Percentiles rank a stretch among this genome's conserved stretches.
These are phyloP conservation scores for Lagopus muta DNA, from an alignment of 2,113 vertebrate genomes.

Conservation along the genomic window DNA sequence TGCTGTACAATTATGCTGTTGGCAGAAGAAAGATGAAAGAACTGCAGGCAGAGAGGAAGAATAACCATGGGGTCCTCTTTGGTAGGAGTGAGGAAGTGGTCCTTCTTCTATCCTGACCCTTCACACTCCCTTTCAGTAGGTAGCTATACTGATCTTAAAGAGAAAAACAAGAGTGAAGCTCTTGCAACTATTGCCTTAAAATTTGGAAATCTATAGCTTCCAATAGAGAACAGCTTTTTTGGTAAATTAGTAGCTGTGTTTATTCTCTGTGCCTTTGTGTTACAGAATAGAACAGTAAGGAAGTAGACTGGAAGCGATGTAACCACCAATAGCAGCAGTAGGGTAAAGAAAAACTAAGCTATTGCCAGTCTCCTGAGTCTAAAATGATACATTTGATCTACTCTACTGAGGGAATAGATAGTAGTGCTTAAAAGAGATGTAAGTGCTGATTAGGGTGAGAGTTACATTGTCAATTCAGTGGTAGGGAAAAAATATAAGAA, in stretches of 20 bases:
- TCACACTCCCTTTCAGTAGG: neutral
- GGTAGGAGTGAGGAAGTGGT: neutral
- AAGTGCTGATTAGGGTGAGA: neutral
- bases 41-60: neutral
- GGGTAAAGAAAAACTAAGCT: neutral
- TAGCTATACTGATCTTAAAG: neutral
- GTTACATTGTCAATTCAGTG: neutral
- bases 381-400: neutral
- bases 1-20: neutral
- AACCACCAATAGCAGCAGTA: neutral
- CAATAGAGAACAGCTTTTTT: neutral
- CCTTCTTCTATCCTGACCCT: neutral
- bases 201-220: neutral
- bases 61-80: neutral
- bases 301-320: neutral
- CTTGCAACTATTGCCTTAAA: neutral
- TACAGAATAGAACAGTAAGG: accelerated
- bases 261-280: neutral
- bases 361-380: neutral
- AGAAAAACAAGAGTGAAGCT: neutral
- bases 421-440: neutral
- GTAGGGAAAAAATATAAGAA: neutral
- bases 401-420: neutral
- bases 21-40: neutral
- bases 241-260: neutral